Evolutionary conservation across 2,888 invertebrate species (phyloP).

Genomic region (Dione vanillae): DNA sequence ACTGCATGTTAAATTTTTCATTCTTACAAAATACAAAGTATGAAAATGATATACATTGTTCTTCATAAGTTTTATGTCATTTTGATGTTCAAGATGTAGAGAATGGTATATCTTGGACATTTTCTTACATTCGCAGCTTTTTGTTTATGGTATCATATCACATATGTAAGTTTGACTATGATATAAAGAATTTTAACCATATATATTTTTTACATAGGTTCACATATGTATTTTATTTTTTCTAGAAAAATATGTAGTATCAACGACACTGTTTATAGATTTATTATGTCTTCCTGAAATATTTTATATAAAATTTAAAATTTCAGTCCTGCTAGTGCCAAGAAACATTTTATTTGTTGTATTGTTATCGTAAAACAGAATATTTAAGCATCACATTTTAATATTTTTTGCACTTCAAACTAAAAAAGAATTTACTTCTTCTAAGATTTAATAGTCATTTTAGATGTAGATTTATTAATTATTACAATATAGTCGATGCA

Average conservation of each 20-base stretch:
- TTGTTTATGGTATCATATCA: too few relatives aligned
- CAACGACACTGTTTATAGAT: not conserved
- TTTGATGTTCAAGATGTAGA: too few relatives aligned
- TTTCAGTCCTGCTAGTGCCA: conserved; percentile 23
- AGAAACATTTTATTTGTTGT: not conserved
- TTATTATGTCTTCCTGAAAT: conserved; percentile 15
- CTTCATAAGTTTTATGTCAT: too few relatives aligned
- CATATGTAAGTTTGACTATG: too few relatives aligned
- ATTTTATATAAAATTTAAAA: conserved; percentile 26
- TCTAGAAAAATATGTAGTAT: not conserved
- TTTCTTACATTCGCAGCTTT: too few relatives aligned
- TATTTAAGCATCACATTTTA: conserved; percentile 19
- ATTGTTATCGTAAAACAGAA: not conserved
- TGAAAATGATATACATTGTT: too few relatives aligned
- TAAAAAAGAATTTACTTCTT: conserved; percentile 23
- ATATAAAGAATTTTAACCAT: too few relatives aligned
- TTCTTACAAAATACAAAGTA: too few relatives aligned
- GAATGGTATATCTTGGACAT: too few relatives aligned
- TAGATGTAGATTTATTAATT: conserved; percentile 27
- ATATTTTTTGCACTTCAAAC: conserved; percentile 17
- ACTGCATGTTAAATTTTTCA: too few relatives aligned
- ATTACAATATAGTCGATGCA: conserved; percentile 22
- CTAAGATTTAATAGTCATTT: conserved; percentile 21
- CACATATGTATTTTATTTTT: too few relatives aligned
- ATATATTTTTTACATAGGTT: too few relatives aligned